A percentile compares a stretch with the other conserved stretches of the same genome.
Evolutionary conservation across 2,888 invertebrate genomes (phyloP).

Genomic region (Heliconius ismenius): DNA sequence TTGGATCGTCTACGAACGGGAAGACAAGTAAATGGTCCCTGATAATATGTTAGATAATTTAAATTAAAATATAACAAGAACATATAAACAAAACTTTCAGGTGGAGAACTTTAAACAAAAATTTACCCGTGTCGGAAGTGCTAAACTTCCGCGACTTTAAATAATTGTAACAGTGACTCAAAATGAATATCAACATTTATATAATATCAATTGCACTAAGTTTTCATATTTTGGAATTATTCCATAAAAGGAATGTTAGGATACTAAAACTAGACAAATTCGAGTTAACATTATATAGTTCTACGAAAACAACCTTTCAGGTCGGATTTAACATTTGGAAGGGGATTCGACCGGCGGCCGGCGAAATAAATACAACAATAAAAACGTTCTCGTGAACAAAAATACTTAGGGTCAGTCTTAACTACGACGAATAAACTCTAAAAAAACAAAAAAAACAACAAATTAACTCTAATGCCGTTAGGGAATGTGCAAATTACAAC

Average conservation of each 20-base stretch:
- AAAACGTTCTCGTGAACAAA: constrained; percentile 44
- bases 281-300: constrained; percentile 60
- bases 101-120: constrained; percentile 35
- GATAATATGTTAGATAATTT: constrained; percentile 38
- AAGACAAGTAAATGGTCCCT: constrained; percentile 76
- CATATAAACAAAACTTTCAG: constrained; percentile 35
- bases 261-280: constrained; percentile 74
- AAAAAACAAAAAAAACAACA: constrained; percentile 77
- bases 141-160: constrained; percentile 30
- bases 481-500: constrained; percentile 79
- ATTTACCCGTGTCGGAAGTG: constrained; percentile 39
- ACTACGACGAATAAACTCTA: constrained; percentile 77
- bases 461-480: constrained; percentile 73
- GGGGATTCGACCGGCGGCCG: constrained; percentile 30
- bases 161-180: constrained; percentile 34
- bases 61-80: constrained; percentile 37
- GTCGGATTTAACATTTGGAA: constrained; percentile 27
- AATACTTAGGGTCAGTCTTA: constrained; percentile 80
- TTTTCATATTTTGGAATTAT: constrained; percentile 67
- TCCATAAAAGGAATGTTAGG: constrained; percentile 74
- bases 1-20: constrained; percentile 74
- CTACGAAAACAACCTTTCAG: constrained; percentile 32
- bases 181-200: constrained; percentile 51
- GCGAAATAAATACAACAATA: constrained; percentile 38
- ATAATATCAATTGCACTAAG: constrained; percentile 77